Evolutionary conservation across 2,113 vertebrate species (phyloP), one percentile per base, ranked within the genome.

Genomic region (Neofelis nebulosa): DNA sequence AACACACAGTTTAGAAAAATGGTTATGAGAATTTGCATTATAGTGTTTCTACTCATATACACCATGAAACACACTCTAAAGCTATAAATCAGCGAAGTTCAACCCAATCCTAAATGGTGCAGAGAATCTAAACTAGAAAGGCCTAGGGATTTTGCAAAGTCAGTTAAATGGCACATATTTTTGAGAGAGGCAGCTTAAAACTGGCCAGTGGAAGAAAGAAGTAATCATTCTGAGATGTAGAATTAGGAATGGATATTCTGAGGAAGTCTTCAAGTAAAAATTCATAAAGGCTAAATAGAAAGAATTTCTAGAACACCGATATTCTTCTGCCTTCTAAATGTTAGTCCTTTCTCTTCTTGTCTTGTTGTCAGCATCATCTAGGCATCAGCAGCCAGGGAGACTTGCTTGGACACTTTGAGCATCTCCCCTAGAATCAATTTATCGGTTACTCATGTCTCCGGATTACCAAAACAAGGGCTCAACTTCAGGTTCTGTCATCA

Each of bases 21-120:
- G 11, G 41, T 97, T 92, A 98, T 96, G 86, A 98, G 79, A 98
- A 90, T 93, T 85, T 79, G 33, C 38, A 91, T 79, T 80, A 65
- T 15, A 45, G 48, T 57, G 79, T 55, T 61, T 89, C 61, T 93
- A 80, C 16, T 65, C 82, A 81, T 21, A 73, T 29, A 45, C 0
- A 82, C 45, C 71, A 84, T 73, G 45, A 73, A 85, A 94, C 38
- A 81, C 86, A 97, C 25, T 73, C 16, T 85, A 69, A 91, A 29
- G 41, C 33, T 94, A 7, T 83, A 96, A 95, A 88, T 55, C 18
- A 97, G 38, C 33, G 57, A 84, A 73, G 48, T 73, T 80, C 52
- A 95, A 52, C 4, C 13, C 33, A 52, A 31, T 29, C 38, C 14
- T n/a, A 93, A 95, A 91, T 66, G 79, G 19, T 38, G 48, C 38